These are phyloP conservation scores for Chrysogorgia sp. DNA, from an alignment of 92 coral and sea anemone genomes.

Conservation along the genomic window DNA sequence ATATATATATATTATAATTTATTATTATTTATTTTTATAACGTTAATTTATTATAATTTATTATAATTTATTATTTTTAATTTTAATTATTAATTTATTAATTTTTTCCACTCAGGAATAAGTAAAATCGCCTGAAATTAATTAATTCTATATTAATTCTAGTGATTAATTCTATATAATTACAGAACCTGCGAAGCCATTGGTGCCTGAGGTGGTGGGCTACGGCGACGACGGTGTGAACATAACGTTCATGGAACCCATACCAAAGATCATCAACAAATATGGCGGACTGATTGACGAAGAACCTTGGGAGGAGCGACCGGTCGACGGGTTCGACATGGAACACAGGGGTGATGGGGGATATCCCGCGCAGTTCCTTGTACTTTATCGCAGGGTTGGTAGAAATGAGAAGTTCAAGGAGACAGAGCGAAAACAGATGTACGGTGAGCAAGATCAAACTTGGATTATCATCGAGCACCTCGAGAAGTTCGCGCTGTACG, in stretches of 20 bases:
- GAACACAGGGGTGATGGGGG: conserved; percentile 24
- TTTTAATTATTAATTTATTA: too few relatives aligned
- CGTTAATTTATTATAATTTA: too few relatives aligned
- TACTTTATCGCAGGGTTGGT: not conserved
- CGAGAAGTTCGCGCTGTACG: conserved; percentile 6
- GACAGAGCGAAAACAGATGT: conserved; percentile 2
- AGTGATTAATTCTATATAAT: not conserved
- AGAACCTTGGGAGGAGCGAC: conserved; percentile 27
- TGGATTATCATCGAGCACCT: conserved; percentile 34
- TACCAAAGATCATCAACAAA: not conserved
- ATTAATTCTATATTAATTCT: not conserved
- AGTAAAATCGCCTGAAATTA: too few relatives aligned
- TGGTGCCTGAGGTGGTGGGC: conserved; percentile 24
- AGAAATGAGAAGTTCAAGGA: not conserved
- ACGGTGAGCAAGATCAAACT: conserved; percentile 25
- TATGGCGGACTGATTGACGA: conserved; percentile 18
- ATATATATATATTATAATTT: too few relatives aligned
- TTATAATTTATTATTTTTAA: too few relatives aligned
- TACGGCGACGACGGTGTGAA: conserved; percentile 42
- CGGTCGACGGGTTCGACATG: conserved; percentile 18
- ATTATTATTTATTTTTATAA: too few relatives aligned
- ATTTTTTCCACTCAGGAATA: too few relatives aligned
- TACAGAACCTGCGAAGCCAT: conserved; percentile 26
- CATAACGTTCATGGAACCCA: conserved; percentile 38
- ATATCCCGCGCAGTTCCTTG: conserved; percentile 13